phyloP scores from a whole-genome alignment of 2,797 vertebrate genomes.

The Mormyrus proboscirostris region DNA sequence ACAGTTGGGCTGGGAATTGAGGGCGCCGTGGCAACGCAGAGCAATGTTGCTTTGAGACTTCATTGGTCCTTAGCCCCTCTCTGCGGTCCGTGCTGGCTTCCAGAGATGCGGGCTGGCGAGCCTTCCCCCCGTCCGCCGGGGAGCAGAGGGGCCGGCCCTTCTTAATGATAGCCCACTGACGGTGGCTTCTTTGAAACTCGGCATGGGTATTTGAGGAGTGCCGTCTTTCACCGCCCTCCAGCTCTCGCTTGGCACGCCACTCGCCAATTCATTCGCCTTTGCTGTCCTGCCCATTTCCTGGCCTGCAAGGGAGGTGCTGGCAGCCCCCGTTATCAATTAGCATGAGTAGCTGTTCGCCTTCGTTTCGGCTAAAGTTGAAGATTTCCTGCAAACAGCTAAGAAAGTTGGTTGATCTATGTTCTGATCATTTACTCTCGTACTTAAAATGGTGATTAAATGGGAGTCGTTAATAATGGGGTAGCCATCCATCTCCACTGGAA shows the following conservation, averaged over 20 bases:
- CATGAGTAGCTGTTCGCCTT: constrained; percentile 51
- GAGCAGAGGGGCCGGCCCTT: constrained; percentile 47
- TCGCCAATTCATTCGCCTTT: constrained; percentile 62
- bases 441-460: constrained; percentile 2
- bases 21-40: constrained; percentile 52
- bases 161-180: constrained; percentile 63
- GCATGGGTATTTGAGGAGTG: constrained; percentile 57
- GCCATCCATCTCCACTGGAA: background rate
- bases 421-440: background rate
- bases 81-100: constrained; percentile 44
- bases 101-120: constrained; percentile 52
- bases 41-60: constrained; percentile 57
- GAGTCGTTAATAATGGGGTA: background rate
- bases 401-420: constrained; percentile 53
- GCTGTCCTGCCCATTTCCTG: constrained; percentile 60
- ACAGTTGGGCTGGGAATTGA: constrained; percentile 78
- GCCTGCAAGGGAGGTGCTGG: constrained; percentile 53
- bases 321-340: constrained; percentile 45
- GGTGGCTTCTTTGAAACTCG: constrained; percentile 64
- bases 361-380: constrained; percentile 66
- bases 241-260: constrained; percentile 63
- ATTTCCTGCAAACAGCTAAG: constrained; percentile 65
- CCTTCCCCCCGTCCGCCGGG: constrained; percentile 49
- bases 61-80: constrained; percentile 59
- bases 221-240: constrained; percentile 68